Base-by-base conservation (phyloP, 2,888 invertebrate species). In the Theristus sp. region DNA sequence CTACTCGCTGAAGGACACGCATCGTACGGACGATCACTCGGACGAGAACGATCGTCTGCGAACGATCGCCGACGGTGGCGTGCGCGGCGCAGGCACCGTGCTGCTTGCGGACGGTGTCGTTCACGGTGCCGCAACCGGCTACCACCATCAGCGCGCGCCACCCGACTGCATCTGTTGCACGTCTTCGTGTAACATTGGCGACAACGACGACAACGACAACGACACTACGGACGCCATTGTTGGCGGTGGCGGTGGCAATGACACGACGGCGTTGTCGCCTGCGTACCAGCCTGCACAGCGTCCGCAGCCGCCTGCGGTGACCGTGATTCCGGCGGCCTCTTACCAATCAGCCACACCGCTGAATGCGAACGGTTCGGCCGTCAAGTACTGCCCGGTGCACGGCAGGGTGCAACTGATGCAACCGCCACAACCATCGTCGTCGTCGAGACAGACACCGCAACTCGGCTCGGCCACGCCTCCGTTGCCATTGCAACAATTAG, bases 1-100 rank as follows among this genome's bases (percentile, higher is more conserved):
- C 28, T 71, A 69, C 62, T 68, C 68, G 6, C 58, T 67, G 38
- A 61, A 64, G 46, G 62, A 66, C 28, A 71, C 70, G 13, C 65
- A 53, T 27, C 20, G 29, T 31, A 30, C 61, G 25, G 27, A 53
- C 31, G n/a, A n/a, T n/a, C n/a, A n/a, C n/a, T n/a, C n/a, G n/a
- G n/a, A n/a, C n/a, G n/a, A n/a, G n/a, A n/a, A n/a, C n/a, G n/a
- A n/a, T n/a, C n/a, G n/a, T n/a, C n/a, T n/a, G n/a, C n/a, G n/a
- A n/a, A n/a, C n/a, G n/a, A n/a, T n/a, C n/a, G n/a, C n/a, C n/a
- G n/a, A n/a, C n/a, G n/a, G n/a, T n/a, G n/a, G n/a, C n/a, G n/a
- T n/a, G n/a, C n/a, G n/a, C n/a, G n/a, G n/a, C n/a, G n/a, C n/a
- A n/a, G n/a, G n/a, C n/a, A n/a, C n/a, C n/a, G n/a, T n/a, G n/a